A percentile compares a stretch with the other conserved stretches of the same genome.
These are phyloP conservation scores for Sebastes nivosus DNA, from an alignment of 2,797 vertebrate species.

Conservation along the genomic window DNA sequence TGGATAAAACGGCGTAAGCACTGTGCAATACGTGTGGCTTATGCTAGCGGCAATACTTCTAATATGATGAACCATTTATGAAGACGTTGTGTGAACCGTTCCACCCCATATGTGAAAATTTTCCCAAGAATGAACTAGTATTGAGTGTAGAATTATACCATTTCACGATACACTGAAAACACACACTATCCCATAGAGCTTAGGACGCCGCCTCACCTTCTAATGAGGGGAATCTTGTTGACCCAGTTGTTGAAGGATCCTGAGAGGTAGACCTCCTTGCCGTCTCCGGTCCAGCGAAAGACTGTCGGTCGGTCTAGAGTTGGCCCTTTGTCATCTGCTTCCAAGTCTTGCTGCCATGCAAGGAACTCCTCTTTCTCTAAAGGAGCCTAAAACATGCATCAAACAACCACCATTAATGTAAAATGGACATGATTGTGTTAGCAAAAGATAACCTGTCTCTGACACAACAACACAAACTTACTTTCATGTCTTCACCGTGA, in stretches of 20 bases:
- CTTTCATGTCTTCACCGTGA: constrained; percentile 94
- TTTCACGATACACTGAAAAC: background rate
- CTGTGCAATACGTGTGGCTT: no score
- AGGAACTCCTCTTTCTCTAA: constrained; percentile 93
- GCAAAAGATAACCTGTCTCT: background rate
- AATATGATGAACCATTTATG: no score
- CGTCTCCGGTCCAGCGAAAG: constrained; percentile 96
- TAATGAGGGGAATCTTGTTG: constrained; percentile 93
- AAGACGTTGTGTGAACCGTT: no score
- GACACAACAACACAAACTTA: constrained; percentile 45
- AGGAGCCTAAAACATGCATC: constrained; percentile 80
- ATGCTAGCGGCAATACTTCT: no score
- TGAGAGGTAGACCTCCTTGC: constrained; percentile 94
- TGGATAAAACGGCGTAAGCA: no score
- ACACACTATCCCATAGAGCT: background rate
- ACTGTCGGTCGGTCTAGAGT: constrained; percentile 92
- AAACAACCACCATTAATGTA: background rate
- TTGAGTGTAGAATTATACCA: background rate
- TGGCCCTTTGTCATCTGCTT: constrained; percentile 88
- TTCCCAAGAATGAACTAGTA: background rate
- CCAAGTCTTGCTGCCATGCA: constrained; percentile 94
- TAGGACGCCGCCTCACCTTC: constrained; percentile 82
- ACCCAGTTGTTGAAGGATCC: constrained; percentile 98
- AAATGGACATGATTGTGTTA: background rate
- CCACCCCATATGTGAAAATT: no score